Base-by-base conservation (phyloP, 1,140 invertebrate species). In the Spodoptera litura region DNA sequence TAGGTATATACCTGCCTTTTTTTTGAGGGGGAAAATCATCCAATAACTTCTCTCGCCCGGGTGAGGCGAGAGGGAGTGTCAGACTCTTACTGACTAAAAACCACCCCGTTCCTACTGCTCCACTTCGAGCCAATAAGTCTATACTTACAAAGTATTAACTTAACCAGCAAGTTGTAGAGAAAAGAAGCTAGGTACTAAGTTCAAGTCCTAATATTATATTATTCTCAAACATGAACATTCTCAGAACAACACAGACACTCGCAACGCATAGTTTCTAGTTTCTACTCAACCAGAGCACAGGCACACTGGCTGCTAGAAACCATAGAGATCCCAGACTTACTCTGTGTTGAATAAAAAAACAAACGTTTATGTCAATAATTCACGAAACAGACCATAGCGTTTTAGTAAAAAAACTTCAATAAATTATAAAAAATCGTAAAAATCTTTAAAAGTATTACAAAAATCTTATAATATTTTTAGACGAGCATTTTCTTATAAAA, bases 341-440 rank as follows among this genome's bases (percentile, higher is more conserved):
- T 64, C 35, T 9, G n/a, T 5, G 5, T 38, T 62, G 12, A 64
- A 0, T 15, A 20, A 44, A 66, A 66, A 49, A 66, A 70, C 11
- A 70, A 70, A 31, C 25, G 52, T 51, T 59, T 27, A 51, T 12
- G 13, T 70, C 66, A 70, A 31, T 31, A 70, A 44, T 52, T 3
- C 2, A 31, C 49, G 2, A 27, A 27, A 70, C 66, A 70, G 66
- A 53, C 64, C 4, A 12, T n/a, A 68, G n/a, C 13, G 27, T 68
- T 52, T 68, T 27, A 20, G 4, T 66, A 25, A 49, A 51, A 52
- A 68, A 68, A 68, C 13, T 27, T 6, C 12, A 13, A 25, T 13
- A 68, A 70, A 70, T 11, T 27, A 31, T 13, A 31, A 70, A 70
- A 70, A 70, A 53, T 53, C 27, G 66, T 53, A 53, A 70, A 70